Base-by-base conservation (phyloP, 2,888 invertebrate species). In the Limnephilus marmoratus region DNA sequence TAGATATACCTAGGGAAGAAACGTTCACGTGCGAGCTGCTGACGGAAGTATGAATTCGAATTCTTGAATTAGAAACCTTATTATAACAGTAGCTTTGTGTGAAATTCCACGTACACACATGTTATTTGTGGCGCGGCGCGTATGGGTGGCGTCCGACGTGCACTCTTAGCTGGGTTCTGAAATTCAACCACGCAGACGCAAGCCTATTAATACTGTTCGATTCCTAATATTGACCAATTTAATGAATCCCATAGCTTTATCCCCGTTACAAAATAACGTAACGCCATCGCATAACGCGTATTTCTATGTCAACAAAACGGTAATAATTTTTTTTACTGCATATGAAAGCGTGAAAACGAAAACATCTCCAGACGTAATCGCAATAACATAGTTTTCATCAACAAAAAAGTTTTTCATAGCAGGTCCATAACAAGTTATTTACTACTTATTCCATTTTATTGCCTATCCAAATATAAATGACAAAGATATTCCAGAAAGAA, bases 381-480 rank as follows among this genome's bases (percentile, higher is more conserved):
- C 92, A 85, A 91, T 86, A 90, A 86, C 90, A 90, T 90, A 18
- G 80, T 41, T 31, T 31, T 68, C 53, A 88, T 91, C 82, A 89
- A 91, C 91, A 91, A 89, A 90, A 90, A 90, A 90, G 34, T 91
- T 93, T 93, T 91, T 91, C 86, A 90, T 91, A 45, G 80, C 91
- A 80, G 90, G 88, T 91, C 89, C 89, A 93, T 93, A 93, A 92
- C 87, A 91, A 90, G 91, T 93, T 91, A 92, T 93, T 93, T 93
- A 92, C 92, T 90, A 68, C 68, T 68, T 68, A 91, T 88, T 49
- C 91, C 68, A 85, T 41, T 93, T 93, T 93, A 93, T 93, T 92
- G 85, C 93, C 93, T 89, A 91, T 90, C 93, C 93, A 91, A 93
- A 93, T 82, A 93, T 92, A 93, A 92, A 93, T 92, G 92, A 93